Evolutionary conservation across 2,888 invertebrate species (phyloP).

Genomic region (Melanotus villosus): DNA sequence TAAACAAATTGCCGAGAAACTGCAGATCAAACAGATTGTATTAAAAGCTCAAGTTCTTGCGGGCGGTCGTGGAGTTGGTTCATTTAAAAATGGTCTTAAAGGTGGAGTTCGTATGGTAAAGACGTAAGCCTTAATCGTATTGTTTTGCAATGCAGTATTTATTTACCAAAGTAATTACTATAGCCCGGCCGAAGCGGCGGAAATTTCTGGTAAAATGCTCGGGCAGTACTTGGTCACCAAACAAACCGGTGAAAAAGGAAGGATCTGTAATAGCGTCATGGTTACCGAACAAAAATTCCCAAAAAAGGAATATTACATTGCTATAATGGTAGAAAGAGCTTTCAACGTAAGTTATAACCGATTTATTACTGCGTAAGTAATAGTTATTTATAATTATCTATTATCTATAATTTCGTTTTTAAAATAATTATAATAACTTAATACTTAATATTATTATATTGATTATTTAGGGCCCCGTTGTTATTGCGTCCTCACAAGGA

Average conservation of each 20-base stretch:
- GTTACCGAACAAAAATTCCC: conserved; percentile 97
- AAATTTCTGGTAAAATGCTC: conserved; percentile 89
- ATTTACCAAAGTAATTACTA: conserved; percentile 29
- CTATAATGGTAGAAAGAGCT: conserved; percentile 98
- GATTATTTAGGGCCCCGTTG: conserved; percentile 85
- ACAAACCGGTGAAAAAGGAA: conserved; percentile 94
- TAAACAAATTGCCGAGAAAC: conserved; percentile 80
- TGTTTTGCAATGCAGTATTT: conserved; percentile 18
- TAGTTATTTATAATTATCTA: too few species aligned
- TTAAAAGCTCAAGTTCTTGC: conserved; percentile 92
- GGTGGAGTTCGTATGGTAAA: conserved; percentile 96
- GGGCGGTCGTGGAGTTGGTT: conserved; percentile 93
- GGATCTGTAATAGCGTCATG: conserved; percentile 96
- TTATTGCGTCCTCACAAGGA: conserved; percentile 95
- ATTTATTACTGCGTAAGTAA: too few species aligned
- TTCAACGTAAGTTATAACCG: conserved; percentile 89
- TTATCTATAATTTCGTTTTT: background rate
- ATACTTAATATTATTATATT: background rate
- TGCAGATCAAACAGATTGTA: conserved; percentile 85
- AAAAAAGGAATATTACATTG: conserved; percentile 96
- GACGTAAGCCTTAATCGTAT: conserved; percentile 73
- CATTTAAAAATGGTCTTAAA: conserved; percentile 93
- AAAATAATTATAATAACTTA: background rate
- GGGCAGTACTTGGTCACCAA: conserved; percentile 93
- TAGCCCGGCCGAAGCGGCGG: conserved; percentile 89